Evolutionary conservation across 2,113 vertebrate species (phyloP).

Genomic region (Monopterus albus): DNA sequence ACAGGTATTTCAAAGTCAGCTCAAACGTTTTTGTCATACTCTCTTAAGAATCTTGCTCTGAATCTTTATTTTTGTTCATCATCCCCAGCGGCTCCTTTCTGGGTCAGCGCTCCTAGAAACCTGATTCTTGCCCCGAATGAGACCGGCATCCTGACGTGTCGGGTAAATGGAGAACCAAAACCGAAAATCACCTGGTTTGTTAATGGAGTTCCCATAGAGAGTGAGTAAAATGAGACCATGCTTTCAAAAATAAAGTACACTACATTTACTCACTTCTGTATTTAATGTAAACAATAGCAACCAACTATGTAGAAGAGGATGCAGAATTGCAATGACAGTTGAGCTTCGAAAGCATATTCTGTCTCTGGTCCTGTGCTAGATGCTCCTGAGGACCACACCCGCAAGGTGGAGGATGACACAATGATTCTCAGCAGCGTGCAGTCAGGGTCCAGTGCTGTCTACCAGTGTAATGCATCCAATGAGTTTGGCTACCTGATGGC

Average conservation of each 20-base stretch:
- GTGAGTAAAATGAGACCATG: constrained; percentile 79
- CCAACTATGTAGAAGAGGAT: neutral
- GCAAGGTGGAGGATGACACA: constrained; percentile 90
- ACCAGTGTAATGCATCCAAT: constrained; percentile 96
- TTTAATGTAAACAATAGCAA: neutral
- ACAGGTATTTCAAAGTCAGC: too few species aligned
- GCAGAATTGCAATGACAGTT: neutral
- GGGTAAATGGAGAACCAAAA: constrained; percentile 91
- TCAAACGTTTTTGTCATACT: neutral
- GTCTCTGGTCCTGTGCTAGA: constrained; percentile 77
- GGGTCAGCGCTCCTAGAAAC: constrained; percentile 92
- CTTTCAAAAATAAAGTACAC: neutral
- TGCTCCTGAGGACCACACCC: constrained; percentile 86
- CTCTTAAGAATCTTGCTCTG: neutral
- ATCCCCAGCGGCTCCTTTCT: constrained; percentile 91
- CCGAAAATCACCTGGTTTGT: constrained; percentile 91
- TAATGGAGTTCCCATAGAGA: constrained; percentile 90
- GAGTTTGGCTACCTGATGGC: constrained; percentile 94
- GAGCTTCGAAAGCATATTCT: neutral
- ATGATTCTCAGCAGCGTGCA: constrained; percentile 91
- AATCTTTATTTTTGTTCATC: neutral
- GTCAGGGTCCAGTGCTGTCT: constrained; percentile 92
- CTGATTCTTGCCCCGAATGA: constrained; percentile 95
- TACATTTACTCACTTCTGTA: neutral
- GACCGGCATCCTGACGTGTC: constrained; percentile 89